Conservation (phyloP, 2,113 vertebrate species). For the Hiodon tergisus region DNA sequence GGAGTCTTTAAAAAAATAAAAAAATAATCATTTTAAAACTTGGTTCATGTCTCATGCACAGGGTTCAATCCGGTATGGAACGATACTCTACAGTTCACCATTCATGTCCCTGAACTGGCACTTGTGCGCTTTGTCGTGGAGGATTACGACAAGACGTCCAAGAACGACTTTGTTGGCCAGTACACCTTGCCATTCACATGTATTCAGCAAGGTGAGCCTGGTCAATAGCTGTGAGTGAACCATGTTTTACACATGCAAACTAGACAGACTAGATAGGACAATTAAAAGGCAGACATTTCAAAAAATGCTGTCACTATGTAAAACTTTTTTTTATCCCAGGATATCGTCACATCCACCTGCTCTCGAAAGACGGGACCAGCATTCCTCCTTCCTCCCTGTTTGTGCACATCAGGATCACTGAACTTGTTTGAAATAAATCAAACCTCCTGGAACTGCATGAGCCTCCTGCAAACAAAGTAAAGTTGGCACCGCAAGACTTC, state of each 20-base stretch:
- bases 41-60: constrained; percentile 37
- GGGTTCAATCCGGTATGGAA: constrained; percentile 91
- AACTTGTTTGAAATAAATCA: constrained; percentile 35
- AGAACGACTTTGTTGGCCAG: constrained; percentile 90
- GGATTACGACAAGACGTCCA: constrained; percentile 84
- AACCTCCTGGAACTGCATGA: neutral
- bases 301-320: neutral
- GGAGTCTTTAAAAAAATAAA: neutral
- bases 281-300: too few relatives aligned
- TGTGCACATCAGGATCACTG: constrained; percentile 67
- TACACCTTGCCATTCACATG: constrained; percentile 81
- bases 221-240: too few relatives aligned
- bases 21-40: neutral
- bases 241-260: too few relatives aligned
- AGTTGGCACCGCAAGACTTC: neutral
- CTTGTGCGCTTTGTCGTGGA: constrained; percentile 86
- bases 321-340: constrained; percentile 55
- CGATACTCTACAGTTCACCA: constrained; percentile 74
- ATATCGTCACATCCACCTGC: constrained; percentile 87
- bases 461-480: too few relatives aligned
- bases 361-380: constrained; percentile 83
- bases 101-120: constrained; percentile 78
- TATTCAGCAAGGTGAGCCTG: constrained; percentile 75
- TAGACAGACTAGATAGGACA: too few relatives aligned
- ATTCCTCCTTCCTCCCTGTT: constrained; percentile 86